These are phyloP conservation scores for Holothuria glaberrima DNA, from an alignment of 35 echinoderm and acorn worm species.

Conservation along the genomic window DNA sequence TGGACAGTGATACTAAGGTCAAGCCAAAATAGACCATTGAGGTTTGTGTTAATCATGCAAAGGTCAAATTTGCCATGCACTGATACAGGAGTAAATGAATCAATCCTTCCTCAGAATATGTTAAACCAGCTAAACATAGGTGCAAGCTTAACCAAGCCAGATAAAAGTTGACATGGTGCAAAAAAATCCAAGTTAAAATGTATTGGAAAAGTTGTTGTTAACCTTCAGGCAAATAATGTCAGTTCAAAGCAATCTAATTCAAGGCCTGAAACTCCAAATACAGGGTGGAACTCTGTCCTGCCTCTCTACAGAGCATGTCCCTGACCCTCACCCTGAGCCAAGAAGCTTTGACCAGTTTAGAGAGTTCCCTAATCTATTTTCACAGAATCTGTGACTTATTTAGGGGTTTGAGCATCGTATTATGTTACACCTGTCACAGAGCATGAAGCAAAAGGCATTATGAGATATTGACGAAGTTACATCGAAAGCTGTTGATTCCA, in stretches of 20 bases:
- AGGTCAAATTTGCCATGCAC: constrained; percentile 22
- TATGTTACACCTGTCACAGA: too few relatives aligned
- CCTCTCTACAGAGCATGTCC: too few relatives aligned
- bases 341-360: too few relatives aligned
- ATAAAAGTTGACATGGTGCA: neutral
- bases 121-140: neutral
- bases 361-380: too few relatives aligned
- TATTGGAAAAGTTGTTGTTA: neutral
- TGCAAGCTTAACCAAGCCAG: neutral
- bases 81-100: neutral
- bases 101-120: neutral
- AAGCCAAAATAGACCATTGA: neutral
- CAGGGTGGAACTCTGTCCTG: too few relatives aligned
- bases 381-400: too few relatives aligned
- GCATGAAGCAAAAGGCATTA: too few relatives aligned
- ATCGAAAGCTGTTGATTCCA: too few relatives aligned
- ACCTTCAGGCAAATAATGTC: neutral
- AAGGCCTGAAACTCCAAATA: too few relatives aligned
- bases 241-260: neutral
- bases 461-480: too few relatives aligned
- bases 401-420: too few relatives aligned
- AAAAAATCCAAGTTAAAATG: constrained; percentile 2
- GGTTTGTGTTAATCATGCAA: neutral
- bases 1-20: neutral
- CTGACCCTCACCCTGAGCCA: too few relatives aligned